Percentiles rank a stretch among this genome's conserved stretches.
Conservation (phyloP, 2,113 vertebrate species). For the Anas platyrhynchos region DNA sequence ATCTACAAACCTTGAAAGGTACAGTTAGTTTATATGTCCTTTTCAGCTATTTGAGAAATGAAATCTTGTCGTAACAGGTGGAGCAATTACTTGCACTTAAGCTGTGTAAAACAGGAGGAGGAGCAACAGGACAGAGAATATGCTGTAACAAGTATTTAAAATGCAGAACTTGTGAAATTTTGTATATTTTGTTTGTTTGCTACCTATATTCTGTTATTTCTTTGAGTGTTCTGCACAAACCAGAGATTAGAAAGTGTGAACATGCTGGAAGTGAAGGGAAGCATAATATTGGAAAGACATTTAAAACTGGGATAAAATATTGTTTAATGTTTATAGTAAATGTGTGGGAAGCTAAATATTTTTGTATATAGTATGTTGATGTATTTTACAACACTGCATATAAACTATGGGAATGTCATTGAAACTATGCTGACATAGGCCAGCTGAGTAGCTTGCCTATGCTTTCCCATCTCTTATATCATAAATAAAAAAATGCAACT, state of each 20-base stretch:
- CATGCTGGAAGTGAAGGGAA: neutral
- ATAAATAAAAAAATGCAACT: neutral
- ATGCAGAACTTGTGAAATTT: neutral
- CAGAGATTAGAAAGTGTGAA: neutral
- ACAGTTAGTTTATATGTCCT: neutral
- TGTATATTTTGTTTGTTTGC: neutral
- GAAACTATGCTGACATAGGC: constrained; percentile 10
- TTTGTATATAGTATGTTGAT: constrained; percentile 46
- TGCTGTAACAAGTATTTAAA: neutral
- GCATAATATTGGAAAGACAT: neutral
- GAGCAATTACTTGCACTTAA: neutral
- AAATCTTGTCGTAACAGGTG: neutral
- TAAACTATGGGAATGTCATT: constrained; percentile 1
- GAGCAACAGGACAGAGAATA: neutral
- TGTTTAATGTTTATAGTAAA: constrained; percentile 20
- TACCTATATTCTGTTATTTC: neutral
- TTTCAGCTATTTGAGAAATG: neutral
- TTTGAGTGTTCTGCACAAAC: neutral
- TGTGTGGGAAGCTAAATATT: constrained; percentile 31
- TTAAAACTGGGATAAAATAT: neutral
- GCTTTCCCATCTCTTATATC: neutral
- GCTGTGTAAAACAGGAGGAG: neutral
- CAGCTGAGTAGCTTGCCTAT: constrained; percentile 11
- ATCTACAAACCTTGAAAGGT: neutral
- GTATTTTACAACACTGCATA: neutral